Evolutionary conservation across 2,888 invertebrate species (phyloP), one percentile per base, ranked within the genome.

Genomic region (Stenoptilia bipunctidactyla): DNA sequence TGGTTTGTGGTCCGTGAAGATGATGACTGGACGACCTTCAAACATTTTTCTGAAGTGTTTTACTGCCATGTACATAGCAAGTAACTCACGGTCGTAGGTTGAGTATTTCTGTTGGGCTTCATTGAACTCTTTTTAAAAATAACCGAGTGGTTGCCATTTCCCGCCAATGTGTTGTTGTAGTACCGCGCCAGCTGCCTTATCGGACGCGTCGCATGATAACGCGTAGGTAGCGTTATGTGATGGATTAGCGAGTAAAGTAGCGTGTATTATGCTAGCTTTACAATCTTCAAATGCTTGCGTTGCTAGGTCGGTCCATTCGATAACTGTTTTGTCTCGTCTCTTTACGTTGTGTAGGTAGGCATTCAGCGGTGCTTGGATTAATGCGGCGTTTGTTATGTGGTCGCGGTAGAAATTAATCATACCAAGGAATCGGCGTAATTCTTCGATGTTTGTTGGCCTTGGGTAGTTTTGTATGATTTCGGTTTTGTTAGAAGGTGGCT

Each of bases 371-470:
- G 55, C 49, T 44, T 59, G 61, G 1, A 43, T 37, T 34, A 45
- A 12, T 1, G 64, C 60, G 2, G 60, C 53, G 2, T 54, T 37
- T 4, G 51, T 53, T 2, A 64, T 47, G 42, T 51, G 61, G 6
- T 53, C 38, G 2, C 59, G 40, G 25, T 63, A 65, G 45, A 59
- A 63, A 43, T 64, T 66, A 1, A 61, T 14, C 53, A 62, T 30
- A 30, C 30, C 30, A 12, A 30, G 30, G 12, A 30, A 30, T n/a
- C 30, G 30, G 12, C 30, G n/a, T 60, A 46, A 39, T 14, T 42
- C 37, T 37, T 42, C 37, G 1, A 42, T 20, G 1, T 13, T 44
- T 20, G 25, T 27, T 2, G 41, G 44, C 27, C n/a, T n/a, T n/a
- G n/a, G n/a, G n/a, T n/a, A n/a, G n/a, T n/a, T n/a, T n/a, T n/a